Evolutionary conservation across 2,113 vertebrate species (phyloP), one percentile per base, ranked within the genome.

Genomic region (Tetraodon nigroviridis): DNA sequence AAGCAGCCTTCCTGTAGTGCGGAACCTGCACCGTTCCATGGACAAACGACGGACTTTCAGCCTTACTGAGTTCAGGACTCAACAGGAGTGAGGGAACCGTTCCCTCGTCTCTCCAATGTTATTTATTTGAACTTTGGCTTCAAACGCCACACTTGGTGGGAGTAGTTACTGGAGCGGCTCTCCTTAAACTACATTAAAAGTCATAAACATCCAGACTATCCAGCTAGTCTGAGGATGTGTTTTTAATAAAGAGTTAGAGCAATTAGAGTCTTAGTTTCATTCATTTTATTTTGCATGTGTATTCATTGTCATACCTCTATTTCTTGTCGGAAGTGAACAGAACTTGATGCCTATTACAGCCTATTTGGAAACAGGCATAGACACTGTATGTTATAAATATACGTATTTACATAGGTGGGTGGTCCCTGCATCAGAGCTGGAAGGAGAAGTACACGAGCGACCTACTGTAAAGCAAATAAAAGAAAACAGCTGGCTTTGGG

Each of bases 401-500:
- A 59, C 73, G 71, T 85, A 86, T 85, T 78, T 87, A 87, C 86
- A 88, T 67, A 76, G 40, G 53, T 60, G 40, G 50, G 48, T 66
- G 63, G 73, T 69, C 51, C 42, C 56, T 51, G 32, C 58, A 52
- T 73, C 52, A 67, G 71, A 78, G 53, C n/a, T 48, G 56, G 29
- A 71, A 70, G 6, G 19, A 55, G 55, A 69, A 17, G 2, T 17
- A 46, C 45, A 47, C 14, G 40, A 16, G 45, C 7, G 45, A 47
- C 57, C 63, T 61, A 75, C 51, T 55, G 52, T 5, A 63, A 44
- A 67, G 62, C 84, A 81, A 81, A 83, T 50, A 70, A 52, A 71
- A 51, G 49, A 58, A 59, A 55, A 47, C 48, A 1, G 16, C 42
- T 66, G 42, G 56, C 19, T 52, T 64, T 17, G 67, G 69, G 81